phyloP scores from a whole-genome alignment of 2,797 vertebrate genomes.

The Scomberomorus guttatus region DNA sequence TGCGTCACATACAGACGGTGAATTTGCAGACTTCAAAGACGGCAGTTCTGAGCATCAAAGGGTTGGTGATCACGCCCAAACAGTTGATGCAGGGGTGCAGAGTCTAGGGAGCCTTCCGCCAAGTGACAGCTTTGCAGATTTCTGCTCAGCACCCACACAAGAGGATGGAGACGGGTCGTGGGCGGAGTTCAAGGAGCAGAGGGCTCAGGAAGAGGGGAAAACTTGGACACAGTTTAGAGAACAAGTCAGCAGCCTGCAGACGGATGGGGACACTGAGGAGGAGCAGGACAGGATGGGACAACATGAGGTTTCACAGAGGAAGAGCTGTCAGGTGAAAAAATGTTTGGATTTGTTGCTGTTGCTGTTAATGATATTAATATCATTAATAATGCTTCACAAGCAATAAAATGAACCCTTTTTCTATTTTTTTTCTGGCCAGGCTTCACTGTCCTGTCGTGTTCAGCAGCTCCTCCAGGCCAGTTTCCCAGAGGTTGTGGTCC shows the following conservation, averaged over 20 bases:
- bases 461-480: conserved; percentile 89
- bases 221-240: conserved; percentile 89
- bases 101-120: conserved; percentile 85
- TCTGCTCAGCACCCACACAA: conserved; percentile 90
- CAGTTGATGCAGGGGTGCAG: conserved; percentile 37
- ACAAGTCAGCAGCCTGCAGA: conserved; percentile 75
- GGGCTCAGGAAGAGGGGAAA: conserved; percentile 73
- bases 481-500: conserved; percentile 86
- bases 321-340: conserved; percentile 73
- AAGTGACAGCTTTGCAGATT: conserved; percentile 95
- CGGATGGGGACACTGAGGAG: conserved; percentile 81
- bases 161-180: conserved; percentile 85
- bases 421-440: conserved; percentile 72
- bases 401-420: neutral
- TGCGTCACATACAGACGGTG: conserved; percentile 36
- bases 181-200: conserved; percentile 88
- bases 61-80: conserved; percentile 19
- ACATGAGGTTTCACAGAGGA: conserved; percentile 39
- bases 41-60: conserved; percentile 21
- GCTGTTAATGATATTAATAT: neutral
- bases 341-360: neutral
- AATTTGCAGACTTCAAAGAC: conserved; percentile 51
- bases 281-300: conserved; percentile 78
- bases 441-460: conserved; percentile 85
- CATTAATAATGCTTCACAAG: neutral